Evolutionary conservation across 2,888 invertebrate species (phyloP), one percentile per base, ranked within the genome.

Genomic region (Cremastobaeus sp.): DNA sequence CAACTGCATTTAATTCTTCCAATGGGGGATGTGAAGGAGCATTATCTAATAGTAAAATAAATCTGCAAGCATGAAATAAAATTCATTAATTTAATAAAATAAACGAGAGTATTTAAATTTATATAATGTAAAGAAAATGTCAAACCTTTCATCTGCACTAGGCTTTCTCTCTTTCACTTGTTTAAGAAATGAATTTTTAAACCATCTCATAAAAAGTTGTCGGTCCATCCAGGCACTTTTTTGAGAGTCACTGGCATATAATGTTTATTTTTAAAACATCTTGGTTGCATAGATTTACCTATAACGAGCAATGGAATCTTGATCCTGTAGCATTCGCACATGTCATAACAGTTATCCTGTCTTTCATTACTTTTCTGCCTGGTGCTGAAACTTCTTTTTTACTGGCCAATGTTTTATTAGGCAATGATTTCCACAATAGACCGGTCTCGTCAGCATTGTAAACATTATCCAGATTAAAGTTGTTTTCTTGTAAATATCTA

Each of bases 361-460:
- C 25, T 25, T 25, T 25, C 8, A 8, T 5, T 25, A 5, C 25
- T 25, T 25, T 25, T 8, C 25, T 25, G 3, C 25, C 25, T 5
- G 25, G 8, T 5, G 25, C 25, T 5, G 4, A 5, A 3, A 25
- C 8, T 25, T 25, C 25, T 5, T 25, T 8, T 3, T 25, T 5
- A 5, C 4, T 25, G 3, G 25, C 25, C 4, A 25, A 8, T 5
- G 25, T 25, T 25, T 71, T 73, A n/a, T 54, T 18, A 4, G 76
- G 78, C 54, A 81, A 39, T 3, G 72, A 30, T 66, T 75, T 80
- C 78, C 79, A 80, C 5, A 73, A 43, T 0, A 79, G 41, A 4
- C 79, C 77, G 4, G 78, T 81, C 45, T 79, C 77, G 43, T 79
- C 79, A 6, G 77, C 77, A n/a, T n/a, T n/a, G n/a, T n/a, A n/a